Evolutionary conservation across 1,140 invertebrate genomes (phyloP), one percentile per base, ranked within the genome.

Genomic region (Diorhabda carinulata): DNA sequence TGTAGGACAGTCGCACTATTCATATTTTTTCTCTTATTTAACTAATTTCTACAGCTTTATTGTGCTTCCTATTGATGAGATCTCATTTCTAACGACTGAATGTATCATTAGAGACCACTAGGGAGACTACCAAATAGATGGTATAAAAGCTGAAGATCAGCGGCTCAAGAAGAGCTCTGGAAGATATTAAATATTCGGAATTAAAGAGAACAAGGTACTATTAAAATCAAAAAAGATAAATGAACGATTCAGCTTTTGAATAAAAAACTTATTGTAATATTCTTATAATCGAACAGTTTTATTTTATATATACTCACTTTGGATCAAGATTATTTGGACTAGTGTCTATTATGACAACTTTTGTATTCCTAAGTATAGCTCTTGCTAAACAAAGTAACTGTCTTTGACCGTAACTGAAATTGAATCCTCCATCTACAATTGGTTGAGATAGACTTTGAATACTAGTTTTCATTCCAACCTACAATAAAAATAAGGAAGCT

Each of bases 331-430:
- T 86, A 3, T 86, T 84, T 61, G 86, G 87, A 1, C 86, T 87
- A 76, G 87, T 87, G 75, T 89, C 87, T 68, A 89, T 75, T n/a
- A 88, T 77, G 3, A 89, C 82, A 67, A 92, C 82, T 69, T 82
- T 82, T 66, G 82, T 84, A 58, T 90, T 85, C 25, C 43, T 59
- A 25, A 96, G 82, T 71, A 95, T 89, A 52, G 92, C 92, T 63
- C 93, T 84, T 5, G 91, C 92, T 67, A 97, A 80, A 74, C 95
- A 96, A 43, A 97, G 82, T 0, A 97, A 79, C 73, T 97, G 95
- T 64, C 91, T 84, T 79, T 96, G 92, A 0, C 94, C 94, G 25
- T 92, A 89, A 72, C 91, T 93, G 67, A 95, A 90, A 77, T 95
- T 95, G 5, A 84, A 81, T 2, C 93, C 93, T n/a, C 89, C 86